Conservation (phyloP, 2,888 invertebrate species). For the Eupeodes luniger region DNA sequence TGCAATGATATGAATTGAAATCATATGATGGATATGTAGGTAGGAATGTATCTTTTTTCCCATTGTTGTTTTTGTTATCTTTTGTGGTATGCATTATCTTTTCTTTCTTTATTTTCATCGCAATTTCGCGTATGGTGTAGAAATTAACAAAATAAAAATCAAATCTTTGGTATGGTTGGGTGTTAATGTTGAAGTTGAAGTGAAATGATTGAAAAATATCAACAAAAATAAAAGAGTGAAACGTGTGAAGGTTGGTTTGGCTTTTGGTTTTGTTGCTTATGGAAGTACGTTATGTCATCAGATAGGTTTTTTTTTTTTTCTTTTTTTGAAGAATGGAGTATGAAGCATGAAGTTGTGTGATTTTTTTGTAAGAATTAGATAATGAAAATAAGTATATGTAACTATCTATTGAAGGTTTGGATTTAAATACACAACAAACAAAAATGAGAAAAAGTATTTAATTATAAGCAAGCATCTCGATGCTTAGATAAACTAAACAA, state of each 20-base stretch:
- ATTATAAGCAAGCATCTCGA: background rate
- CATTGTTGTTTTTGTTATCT: constrained; percentile 9
- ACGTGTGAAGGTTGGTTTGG: constrained; percentile 67
- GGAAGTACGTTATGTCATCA: constrained; percentile 72
- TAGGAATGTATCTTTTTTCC: background rate
- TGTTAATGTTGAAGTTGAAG: constrained; percentile 41
- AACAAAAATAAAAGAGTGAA: constrained; percentile 19
- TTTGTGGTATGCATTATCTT: constrained; percentile 36
- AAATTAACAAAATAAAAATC: constrained; percentile 38
- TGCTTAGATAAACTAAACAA: background rate
- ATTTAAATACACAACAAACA: background rate
- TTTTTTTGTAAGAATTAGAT: constrained; percentile 18
- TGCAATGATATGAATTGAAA: constrained; percentile 45
- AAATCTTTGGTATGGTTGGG: constrained; percentile 29
- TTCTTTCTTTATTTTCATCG: constrained; percentile 38
- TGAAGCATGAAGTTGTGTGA: constrained; percentile 4
- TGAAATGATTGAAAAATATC: constrained; percentile 51
- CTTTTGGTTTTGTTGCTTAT: constrained; percentile 56
- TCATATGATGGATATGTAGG: constrained; percentile 54
- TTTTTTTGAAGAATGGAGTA: constrained; percentile 22
- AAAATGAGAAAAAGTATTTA: too few relatives aligned
- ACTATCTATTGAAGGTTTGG: background rate
- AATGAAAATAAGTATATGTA: background rate
- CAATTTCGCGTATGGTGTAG: constrained; percentile 52
- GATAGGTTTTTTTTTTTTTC: background rate